These are phyloP conservation scores for Leptarthrus brevirostris DNA, from an alignment of 2,888 invertebrate species.

Conservation along the genomic window DNA sequence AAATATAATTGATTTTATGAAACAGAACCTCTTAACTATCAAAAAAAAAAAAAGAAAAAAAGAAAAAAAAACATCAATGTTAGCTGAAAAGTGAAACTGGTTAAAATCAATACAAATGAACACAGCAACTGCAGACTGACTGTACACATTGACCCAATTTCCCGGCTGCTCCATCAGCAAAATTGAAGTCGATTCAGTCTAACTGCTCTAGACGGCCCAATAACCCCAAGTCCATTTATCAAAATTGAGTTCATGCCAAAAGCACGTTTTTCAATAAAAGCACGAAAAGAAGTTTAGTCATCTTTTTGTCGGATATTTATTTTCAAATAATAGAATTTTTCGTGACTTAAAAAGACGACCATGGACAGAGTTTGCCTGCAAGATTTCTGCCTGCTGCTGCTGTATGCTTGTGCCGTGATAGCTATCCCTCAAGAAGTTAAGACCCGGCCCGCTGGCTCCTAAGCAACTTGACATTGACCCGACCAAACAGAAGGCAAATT, in stretches of 20 bases:
- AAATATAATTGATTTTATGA: not conserved
- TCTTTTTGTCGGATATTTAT: not conserved
- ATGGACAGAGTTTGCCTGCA: not conserved
- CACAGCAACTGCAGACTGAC: not conserved
- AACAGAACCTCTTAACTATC: not conserved
- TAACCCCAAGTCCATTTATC: slow-evolving; percentile 24
- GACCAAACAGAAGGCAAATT: slow-evolving; percentile 15
- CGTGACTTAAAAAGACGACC: slow-evolving; percentile 8
- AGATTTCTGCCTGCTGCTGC: not conserved
- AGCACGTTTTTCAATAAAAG: slow-evolving; percentile 18
- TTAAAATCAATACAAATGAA: slow-evolving; percentile 29
- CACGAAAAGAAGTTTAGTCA: not conserved
- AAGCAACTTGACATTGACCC: slow-evolving; percentile 27
- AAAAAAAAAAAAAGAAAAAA: too few species aligned
- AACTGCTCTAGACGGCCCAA: slow-evolving; percentile 21
- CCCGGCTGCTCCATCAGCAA: not conserved
- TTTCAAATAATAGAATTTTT: slow-evolving; percentile 13
- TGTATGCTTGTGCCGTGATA: not conserved
- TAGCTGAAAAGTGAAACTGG: slow-evolving; percentile 24
- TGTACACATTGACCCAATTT: slow-evolving; percentile 24
- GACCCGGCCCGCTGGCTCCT: not conserved
- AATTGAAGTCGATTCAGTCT: slow-evolving; percentile 11
- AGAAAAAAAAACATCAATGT: not conserved
- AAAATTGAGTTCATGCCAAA: slow-evolving; percentile 30
- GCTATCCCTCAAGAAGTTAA: not conserved